These are phyloP conservation scores for Myotis brandtii DNA, from an alignment of 2,113 vertebrate species.

Conservation along the genomic window DNA sequence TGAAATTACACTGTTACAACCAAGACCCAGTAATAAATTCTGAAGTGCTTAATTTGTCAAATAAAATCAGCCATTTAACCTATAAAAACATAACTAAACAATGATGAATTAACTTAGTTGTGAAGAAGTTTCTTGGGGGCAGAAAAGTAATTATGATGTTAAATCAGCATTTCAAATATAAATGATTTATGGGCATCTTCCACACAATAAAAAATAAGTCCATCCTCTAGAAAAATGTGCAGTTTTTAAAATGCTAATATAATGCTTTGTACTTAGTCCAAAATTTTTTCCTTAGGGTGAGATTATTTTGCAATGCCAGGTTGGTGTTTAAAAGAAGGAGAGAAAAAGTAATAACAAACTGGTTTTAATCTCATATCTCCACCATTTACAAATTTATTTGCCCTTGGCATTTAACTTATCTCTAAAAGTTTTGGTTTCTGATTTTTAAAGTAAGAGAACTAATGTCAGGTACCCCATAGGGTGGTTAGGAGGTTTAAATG, in stretches of 20 bases:
- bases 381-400: not conserved
- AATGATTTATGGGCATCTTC: not conserved
- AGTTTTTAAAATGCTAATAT: not conserved
- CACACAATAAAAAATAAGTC: constrained; percentile 3
- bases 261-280: not conserved
- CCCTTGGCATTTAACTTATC: not conserved
- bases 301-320: not conserved
- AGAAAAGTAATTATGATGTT: constrained; percentile 42
- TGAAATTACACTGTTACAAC: constrained; percentile 25
- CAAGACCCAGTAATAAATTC: constrained; percentile 38
- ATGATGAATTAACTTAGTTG: constrained; percentile 59
- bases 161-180: constrained; percentile 29
- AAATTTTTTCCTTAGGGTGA: not conserved
- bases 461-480: not conserved
- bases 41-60: constrained; percentile 62
- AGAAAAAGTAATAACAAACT: not conserved
- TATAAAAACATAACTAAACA: constrained; percentile 54
- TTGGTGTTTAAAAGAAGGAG: not conserved
- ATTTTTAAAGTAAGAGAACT: not conserved
- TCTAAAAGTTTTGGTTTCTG: not conserved
- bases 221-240: not conserved
- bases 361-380: not conserved
- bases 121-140: constrained; percentile 16
- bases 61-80: constrained; percentile 47
- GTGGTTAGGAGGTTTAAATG: not conserved